Evolutionary conservation across 1,140 invertebrate species (phyloP).

Genomic region (Melanaphis sacchari): DNA sequence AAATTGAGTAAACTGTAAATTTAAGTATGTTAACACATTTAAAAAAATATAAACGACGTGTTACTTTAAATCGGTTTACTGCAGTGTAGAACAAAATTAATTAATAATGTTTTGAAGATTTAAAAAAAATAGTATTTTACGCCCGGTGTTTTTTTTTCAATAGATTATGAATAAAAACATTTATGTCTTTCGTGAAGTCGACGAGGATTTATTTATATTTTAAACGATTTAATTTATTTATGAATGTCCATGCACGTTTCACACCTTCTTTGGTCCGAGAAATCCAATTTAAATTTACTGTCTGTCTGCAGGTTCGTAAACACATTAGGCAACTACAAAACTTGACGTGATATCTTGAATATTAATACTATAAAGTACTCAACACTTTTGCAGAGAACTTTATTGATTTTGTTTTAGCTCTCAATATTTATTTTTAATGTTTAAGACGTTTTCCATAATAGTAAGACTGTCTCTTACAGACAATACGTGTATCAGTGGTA

Average conservation of each 20-base stretch:
- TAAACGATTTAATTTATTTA: conserved; percentile 20
- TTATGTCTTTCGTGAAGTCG: background rate
- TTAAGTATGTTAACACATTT: background rate
- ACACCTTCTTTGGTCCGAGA: conserved; percentile 19
- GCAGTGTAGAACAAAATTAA: background rate
- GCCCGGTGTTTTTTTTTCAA: background rate
- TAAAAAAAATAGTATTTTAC: background rate
- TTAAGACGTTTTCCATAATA: too few relatives aligned
- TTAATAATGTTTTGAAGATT: background rate
- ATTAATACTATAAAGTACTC: conserved; percentile 39
- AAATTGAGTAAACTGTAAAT: background rate
- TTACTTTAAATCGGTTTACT: background rate
- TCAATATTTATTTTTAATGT: conserved; percentile 2
- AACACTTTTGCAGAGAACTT: background rate
- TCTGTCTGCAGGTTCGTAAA: conserved; percentile 15
- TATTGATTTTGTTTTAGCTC: background rate
- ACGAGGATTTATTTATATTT: conserved; percentile 26
- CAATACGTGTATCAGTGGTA: background rate
- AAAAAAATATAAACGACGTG: background rate
- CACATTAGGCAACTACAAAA: conserved; percentile 18
- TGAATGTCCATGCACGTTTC: background rate
- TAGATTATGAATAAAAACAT: background rate
- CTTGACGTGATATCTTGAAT: conserved; percentile 29
- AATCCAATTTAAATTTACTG: conserved; percentile 45
- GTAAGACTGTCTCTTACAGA: background rate